phyloP scores from a whole-genome alignment of 2,797 vertebrate genomes.

The Silurus aristotelis region DNA sequence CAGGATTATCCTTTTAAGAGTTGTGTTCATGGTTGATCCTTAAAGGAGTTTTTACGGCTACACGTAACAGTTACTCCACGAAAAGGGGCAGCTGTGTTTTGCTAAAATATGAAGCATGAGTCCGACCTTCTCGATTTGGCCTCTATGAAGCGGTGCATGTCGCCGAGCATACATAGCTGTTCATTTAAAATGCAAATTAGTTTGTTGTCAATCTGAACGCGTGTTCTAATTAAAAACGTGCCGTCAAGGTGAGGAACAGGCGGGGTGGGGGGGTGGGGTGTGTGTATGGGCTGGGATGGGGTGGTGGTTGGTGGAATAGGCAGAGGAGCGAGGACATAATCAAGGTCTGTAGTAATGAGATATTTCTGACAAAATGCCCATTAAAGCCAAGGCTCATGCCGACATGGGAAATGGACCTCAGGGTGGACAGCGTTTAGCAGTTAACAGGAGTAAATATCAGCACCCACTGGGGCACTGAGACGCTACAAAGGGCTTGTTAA shows the following conservation, averaged over 20 bases:
- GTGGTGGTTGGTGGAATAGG: neutral
- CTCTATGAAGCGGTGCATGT: conserved; percentile 45
- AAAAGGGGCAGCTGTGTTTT: neutral
- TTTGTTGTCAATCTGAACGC: conserved; percentile 71
- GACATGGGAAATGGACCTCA: conserved; percentile 19
- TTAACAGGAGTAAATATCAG: conserved; percentile 12
- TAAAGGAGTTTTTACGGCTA: neutral
- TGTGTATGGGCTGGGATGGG: conserved; percentile 7
- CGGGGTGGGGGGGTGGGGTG: conserved; percentile 12
- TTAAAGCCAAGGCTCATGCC: conserved; percentile 26
- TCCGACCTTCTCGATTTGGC: conserved; percentile 11
- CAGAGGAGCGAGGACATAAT: conserved; percentile 47
- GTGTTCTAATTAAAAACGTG: conserved; percentile 71
- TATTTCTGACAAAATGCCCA: conserved; percentile 38
- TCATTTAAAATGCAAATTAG: conserved; percentile 80
- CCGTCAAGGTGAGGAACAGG: conserved; percentile 54
- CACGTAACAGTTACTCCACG: neutral
- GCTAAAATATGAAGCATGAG: neutral
- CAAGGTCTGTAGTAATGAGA: conserved; percentile 52
- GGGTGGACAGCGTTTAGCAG: conserved; percentile 27
- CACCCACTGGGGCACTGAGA: neutral
- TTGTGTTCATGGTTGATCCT: neutral
- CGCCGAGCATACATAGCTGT: conserved; percentile 71
- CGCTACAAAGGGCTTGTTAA: conserved; percentile 22
- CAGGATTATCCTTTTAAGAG: neutral